These are phyloP conservation scores for Prionace glauca DNA, from an alignment of 2,797 vertebrate genomes.

Conservation along the genomic window DNA sequence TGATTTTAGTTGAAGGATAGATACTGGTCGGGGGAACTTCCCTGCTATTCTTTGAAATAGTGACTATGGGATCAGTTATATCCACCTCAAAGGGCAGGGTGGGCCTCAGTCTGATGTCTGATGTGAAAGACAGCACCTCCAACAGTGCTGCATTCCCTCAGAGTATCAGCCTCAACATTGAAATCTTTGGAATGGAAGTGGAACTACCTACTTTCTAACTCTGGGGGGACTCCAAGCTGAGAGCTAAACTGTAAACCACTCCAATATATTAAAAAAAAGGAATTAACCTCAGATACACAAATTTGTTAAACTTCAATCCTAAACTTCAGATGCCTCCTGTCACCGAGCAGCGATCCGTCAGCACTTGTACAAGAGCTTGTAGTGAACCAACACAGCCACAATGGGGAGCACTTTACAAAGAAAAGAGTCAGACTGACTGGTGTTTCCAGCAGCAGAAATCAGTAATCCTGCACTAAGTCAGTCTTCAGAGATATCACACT, in stretches of 20 bases:
- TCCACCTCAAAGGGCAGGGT: background rate
- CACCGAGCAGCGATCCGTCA: background rate
- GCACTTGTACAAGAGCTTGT: background rate
- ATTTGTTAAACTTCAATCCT: background rate
- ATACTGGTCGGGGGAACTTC: background rate
- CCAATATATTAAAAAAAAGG: background rate
- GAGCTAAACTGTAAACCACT: background rate
- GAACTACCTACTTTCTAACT: background rate
- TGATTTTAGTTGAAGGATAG: background rate
- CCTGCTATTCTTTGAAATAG: background rate
- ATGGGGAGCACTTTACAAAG: background rate
- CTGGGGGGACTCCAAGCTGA: background rate
- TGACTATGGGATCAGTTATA: background rate
- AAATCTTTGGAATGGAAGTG: background rate
- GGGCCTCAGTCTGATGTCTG: background rate
- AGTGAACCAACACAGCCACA: background rate
- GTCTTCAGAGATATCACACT: background rate
- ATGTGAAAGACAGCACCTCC: background rate
- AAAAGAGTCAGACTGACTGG: no score
- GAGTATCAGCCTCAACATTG: background rate
- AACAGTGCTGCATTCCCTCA: background rate
- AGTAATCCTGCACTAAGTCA: background rate
- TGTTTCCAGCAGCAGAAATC: no score
- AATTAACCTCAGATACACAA: background rate
- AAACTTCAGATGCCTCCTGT: background rate